These are phyloP conservation scores for Yasuhikotakia modesta DNA, from an alignment of 2,797 vertebrate species.

Conservation along the genomic window DNA sequence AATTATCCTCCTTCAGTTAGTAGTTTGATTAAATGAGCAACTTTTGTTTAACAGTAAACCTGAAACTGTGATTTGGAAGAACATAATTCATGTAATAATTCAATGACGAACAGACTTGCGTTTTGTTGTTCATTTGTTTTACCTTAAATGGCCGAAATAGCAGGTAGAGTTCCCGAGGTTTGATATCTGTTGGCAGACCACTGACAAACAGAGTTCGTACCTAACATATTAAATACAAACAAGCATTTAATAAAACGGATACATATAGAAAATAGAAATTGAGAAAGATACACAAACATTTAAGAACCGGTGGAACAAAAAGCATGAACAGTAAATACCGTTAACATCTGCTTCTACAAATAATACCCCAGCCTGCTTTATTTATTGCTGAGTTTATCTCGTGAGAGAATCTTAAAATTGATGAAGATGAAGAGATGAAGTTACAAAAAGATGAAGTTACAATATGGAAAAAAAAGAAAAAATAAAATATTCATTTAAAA, in stretches of 20 bases:
- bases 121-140: conserved; percentile 51
- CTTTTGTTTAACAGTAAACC: background rate
- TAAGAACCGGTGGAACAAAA: background rate
- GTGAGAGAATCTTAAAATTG: background rate
- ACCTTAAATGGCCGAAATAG: conserved; percentile 99
- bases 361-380: background rate
- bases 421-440: no score
- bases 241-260: background rate
- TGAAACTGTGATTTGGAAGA: background rate
- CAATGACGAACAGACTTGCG: background rate
- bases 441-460: background rate
- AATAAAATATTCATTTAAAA: no score
- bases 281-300: background rate
- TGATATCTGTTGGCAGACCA: conserved; percentile 94
- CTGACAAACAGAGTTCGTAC: conserved; percentile 97
- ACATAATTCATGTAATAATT: background rate
- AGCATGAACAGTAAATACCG: background rate
- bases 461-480: no score
- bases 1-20: background rate
- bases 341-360: background rate
- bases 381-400: background rate
- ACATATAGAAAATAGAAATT: background rate
- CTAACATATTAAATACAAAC: conserved; percentile 66
- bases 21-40: background rate
- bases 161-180: conserved; percentile 95